A percentile compares a stretch with the other conserved stretches of the same genome.
These are phyloP conservation scores for Aspidiotus destructor DNA, from an alignment of 2,888 invertebrate species.

Conservation along the genomic window DNA sequence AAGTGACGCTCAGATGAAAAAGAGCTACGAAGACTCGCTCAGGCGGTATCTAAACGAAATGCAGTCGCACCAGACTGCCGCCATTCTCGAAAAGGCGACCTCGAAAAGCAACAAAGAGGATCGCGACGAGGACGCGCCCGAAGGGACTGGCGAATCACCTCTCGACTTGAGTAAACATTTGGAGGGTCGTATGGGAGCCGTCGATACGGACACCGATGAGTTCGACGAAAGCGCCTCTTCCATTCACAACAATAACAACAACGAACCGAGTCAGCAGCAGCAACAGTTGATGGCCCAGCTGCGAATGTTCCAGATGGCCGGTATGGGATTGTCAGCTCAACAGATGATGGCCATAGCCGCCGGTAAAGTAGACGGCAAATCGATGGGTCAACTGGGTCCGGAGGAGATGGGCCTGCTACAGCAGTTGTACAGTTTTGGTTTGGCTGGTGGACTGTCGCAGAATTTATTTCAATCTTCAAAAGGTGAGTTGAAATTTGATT, in stretches of 20 bases:
- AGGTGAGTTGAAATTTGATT: constrained; percentile 28
- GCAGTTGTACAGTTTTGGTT: constrained; percentile 45
- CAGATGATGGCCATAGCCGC: constrained; percentile 41
- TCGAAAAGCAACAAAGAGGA: constrained; percentile 33
- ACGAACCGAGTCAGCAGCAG: constrained; percentile 38
- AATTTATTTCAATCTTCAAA: constrained; percentile 34
- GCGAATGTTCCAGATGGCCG: constrained; percentile 45
- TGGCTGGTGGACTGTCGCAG: constrained; percentile 33
- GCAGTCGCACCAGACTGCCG: constrained; percentile 55
- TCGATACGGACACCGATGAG: constrained; percentile 46
- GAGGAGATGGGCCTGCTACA: constrained; percentile 51
- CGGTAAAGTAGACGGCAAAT: constrained; percentile 42
- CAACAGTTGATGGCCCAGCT: constrained; percentile 45
- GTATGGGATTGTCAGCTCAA: constrained; percentile 41
- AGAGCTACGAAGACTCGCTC: constrained; percentile 85
- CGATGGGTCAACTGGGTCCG: constrained; percentile 40
- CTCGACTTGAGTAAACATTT: constrained; percentile 64
- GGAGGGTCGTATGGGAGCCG: constrained; percentile 40
- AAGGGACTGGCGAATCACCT: constrained; percentile 56
- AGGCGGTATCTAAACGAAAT: constrained; percentile 77
- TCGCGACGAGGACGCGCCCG: constrained; percentile 38
- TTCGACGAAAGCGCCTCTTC: constrained; percentile 42
- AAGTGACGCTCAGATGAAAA: constrained; percentile 76
- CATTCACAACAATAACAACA: constrained; percentile 43
- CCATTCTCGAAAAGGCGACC: constrained; percentile 52